Evolutionary conservation across 2,888 invertebrate genomes (phyloP), one percentile per base, ranked within the genome.

Genomic region (Acanthacorydalis orientalis): DNA sequence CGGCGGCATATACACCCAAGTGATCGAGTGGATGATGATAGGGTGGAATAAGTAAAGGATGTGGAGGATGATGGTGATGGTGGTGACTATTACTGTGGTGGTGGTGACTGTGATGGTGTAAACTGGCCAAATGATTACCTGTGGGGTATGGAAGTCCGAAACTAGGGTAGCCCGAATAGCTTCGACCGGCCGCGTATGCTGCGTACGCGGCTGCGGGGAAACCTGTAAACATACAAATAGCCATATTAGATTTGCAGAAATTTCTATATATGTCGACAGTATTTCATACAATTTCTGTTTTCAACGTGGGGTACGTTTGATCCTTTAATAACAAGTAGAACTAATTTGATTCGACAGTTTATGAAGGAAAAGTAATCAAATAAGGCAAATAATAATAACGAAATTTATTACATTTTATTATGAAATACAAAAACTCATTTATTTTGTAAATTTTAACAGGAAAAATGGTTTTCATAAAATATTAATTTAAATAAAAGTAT

Each of bases 81-180:
- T 64, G 64, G 58, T 65, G 62, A 57, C 65, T 62, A 59, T 65
- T 63, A 61, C 64, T 63, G 58, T 68, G 68, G 59, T 69, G 64
- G 60, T 67, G 66, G 57, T 64, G 64, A 59, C 65, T 73, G 71
- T 74, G 62, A 69, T 76, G 77, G 74, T 79, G 80, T 74, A 80
- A 80, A 76, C 81, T 77, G 77, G 79, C 74, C 73, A 81, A 77
- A 73, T 80, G 72, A 80, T 90, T 88, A 90, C 90, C 90, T 88
- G 91, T 86, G 69, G 91, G 91, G 75, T 91, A 91, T 69, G 91
- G 91, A 74, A 92, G 87, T 80, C 91, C 90, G 78, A 91, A 91
- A 80, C 90, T 88, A 76, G 91, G 89, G 80, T 91, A 91, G 77
- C 90, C 89, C 76, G 90, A 89, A 77, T 90, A 92, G 70, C 91